Percentiles rank a stretch among this genome's conserved stretches.
Conservation (phyloP, 2,113 vertebrate genomes). For the Nanorana parkeri region DNA sequence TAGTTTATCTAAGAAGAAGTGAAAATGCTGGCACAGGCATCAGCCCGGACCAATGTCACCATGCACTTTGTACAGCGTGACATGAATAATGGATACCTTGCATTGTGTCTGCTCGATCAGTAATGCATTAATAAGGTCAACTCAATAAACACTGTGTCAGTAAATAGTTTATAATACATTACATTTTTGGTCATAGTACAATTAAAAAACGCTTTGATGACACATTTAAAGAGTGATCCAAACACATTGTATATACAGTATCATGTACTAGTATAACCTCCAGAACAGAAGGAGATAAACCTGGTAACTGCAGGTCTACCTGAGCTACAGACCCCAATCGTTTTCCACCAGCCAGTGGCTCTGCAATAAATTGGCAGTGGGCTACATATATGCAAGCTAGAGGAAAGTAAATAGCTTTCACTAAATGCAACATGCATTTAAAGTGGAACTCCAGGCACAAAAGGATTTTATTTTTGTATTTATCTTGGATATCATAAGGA, state of each 20-base stretch:
- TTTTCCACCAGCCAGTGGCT: background rate
- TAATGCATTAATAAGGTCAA: constrained; percentile 34
- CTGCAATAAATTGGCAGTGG: too few species aligned
- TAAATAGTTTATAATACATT: constrained; percentile 44
- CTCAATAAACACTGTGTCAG: constrained; percentile 36
- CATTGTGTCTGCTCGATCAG: constrained; percentile 35
- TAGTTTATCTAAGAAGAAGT: constrained; percentile 12
- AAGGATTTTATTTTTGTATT: too few species aligned
- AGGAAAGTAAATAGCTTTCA: too few species aligned
- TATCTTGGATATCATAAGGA: too few species aligned
- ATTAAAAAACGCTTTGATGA: background rate
- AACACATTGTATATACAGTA: background rate
- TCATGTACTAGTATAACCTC: background rate
- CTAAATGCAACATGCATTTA: too few species aligned
- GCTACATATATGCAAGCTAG: too few species aligned
- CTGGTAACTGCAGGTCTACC: background rate
- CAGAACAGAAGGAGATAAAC: background rate
- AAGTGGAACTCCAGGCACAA: too few species aligned
- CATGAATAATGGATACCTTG: constrained; percentile 40
- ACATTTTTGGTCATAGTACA: constrained; percentile 16
- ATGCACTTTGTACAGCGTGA: constrained; percentile 26
- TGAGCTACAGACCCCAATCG: background rate
- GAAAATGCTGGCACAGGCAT: constrained; percentile 1
- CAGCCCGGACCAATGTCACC: constrained; percentile 24
- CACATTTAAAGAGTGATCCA: constrained; percentile 21